phyloP scores from a whole-genome alignment of 2,113 vertebrate genomes.

The Scortum barcoo region DNA sequence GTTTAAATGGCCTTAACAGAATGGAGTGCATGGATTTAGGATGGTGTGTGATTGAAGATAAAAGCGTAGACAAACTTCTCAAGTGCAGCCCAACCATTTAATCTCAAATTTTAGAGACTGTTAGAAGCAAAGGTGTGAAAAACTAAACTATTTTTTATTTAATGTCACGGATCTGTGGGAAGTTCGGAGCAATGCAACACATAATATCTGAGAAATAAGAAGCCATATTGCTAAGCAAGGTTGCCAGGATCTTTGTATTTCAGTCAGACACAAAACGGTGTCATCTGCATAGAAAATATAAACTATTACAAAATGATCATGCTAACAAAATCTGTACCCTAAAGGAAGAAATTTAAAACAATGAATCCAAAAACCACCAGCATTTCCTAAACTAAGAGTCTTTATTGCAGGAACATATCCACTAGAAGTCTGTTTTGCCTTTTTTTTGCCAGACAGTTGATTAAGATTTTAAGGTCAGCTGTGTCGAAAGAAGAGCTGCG shows the following conservation, averaged over 20 bases:
- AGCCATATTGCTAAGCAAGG: slow-evolving; percentile 5
- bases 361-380: slow-evolving; percentile 11
- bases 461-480: slow-evolving; percentile 14
- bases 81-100: slow-evolving; percentile 12
- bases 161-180: not conserved
- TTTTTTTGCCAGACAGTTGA: slow-evolving; percentile 2
- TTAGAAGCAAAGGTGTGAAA: no score
- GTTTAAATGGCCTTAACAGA: not conserved
- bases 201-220: slow-evolving; percentile 17
- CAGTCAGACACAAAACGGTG: slow-evolving; percentile 11
- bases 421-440: slow-evolving; percentile 8
- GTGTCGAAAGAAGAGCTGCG: not conserved
- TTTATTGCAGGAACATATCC: not conserved
- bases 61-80: not conserved
- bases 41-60: slow-evolving; percentile 12
- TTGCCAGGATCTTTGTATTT: slow-evolving; percentile 2
- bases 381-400: not conserved
- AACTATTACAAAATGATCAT: slow-evolving; percentile 35
- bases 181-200: not conserved
- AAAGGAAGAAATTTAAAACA: slow-evolving; percentile 40
- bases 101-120: no score
- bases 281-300: slow-evolving; percentile 55
- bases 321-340: slow-evolving; percentile 23
- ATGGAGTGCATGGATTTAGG: not conserved
- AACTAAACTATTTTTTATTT: slow-evolving; percentile 5